phyloP scores from a whole-genome alignment of 2,113 vertebrate genomes.

The Raphicerus campestris region DNA sequence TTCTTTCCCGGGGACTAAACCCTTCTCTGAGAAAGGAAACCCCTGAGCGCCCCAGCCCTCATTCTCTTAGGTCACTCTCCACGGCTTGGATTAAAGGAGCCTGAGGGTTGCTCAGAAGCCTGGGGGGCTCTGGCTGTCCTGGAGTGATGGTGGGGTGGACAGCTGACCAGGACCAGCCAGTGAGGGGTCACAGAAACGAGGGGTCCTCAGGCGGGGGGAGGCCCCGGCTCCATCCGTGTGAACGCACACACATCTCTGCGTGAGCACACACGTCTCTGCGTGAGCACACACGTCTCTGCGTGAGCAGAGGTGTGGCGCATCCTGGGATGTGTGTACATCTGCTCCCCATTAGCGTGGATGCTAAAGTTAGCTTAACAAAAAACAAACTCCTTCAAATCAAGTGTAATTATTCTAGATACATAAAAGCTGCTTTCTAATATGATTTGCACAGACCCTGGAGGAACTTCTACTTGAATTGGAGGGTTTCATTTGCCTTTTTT shows the following conservation, averaged over 20 bases:
- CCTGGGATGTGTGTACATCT: not conserved
- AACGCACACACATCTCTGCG: not conserved
- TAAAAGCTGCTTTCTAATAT: constrained; percentile 59
- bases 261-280: not conserved
- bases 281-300: not conserved
- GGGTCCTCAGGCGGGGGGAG: not conserved
- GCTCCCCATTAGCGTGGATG: constrained; percentile 35
- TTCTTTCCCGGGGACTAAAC: constrained; percentile 34
- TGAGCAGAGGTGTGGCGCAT: not conserved
- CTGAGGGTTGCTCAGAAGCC: not conserved
- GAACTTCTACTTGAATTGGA: constrained; percentile 28
- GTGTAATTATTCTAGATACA: constrained; percentile 62
- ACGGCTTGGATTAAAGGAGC: constrained; percentile 46
- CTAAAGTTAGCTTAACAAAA: constrained; percentile 47
- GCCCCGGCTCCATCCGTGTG: fast-evolving
- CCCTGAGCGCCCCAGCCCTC: constrained; percentile 33
- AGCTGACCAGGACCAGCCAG: not conserved
- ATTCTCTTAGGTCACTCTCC: constrained; percentile 45
- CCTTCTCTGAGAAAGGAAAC: constrained; percentile 17
- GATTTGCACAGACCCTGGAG: constrained; percentile 44
- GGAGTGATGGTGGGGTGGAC: not conserved
- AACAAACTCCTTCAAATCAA: constrained; percentile 62
- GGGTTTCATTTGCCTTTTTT: constrained; percentile 21
- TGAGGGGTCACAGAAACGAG: not conserved
- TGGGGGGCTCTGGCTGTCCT: not conserved